These are phyloP conservation scores for Ginglymostoma cirratum DNA, from an alignment of 2,113 vertebrate genomes.

Conservation along the genomic window DNA sequence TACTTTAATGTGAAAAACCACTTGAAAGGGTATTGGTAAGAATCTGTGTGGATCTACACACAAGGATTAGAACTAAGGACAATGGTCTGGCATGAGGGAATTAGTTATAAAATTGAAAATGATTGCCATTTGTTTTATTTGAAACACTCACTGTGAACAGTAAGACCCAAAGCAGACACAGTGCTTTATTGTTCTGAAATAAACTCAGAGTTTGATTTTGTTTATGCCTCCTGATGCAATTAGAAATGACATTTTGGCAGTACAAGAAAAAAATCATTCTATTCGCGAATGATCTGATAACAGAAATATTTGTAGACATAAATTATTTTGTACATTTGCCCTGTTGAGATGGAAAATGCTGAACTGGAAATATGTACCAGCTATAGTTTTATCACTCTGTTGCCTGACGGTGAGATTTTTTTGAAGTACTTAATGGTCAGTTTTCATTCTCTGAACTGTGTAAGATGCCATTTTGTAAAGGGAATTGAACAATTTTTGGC, in stretches of 20 bases:
- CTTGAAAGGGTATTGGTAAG: background rate
- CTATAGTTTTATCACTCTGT: background rate
- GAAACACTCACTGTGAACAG: background rate
- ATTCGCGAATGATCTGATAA: background rate
- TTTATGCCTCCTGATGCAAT: background rate
- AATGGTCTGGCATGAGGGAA: background rate
- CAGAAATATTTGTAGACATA: slow-evolving; percentile 6
- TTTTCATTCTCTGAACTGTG: background rate
- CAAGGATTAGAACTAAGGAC: background rate
- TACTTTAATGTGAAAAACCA: background rate
- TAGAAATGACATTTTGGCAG: background rate
- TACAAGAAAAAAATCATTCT: background rate
- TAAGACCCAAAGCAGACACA: background rate
- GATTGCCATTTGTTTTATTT: too few species aligned
- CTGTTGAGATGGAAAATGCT: background rate
- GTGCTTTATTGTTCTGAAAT: background rate
- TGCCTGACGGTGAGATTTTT: background rate
- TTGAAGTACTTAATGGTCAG: background rate
- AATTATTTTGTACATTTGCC: background rate
- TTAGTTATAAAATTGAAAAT: background rate
- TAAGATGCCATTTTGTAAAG: background rate
- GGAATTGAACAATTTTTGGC: background rate
- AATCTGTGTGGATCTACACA: background rate
- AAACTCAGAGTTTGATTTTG: background rate
- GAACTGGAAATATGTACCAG: background rate